phyloP scores from a whole-genome alignment of 1,140 invertebrate species.

The Drosophila busckii region DNA sequence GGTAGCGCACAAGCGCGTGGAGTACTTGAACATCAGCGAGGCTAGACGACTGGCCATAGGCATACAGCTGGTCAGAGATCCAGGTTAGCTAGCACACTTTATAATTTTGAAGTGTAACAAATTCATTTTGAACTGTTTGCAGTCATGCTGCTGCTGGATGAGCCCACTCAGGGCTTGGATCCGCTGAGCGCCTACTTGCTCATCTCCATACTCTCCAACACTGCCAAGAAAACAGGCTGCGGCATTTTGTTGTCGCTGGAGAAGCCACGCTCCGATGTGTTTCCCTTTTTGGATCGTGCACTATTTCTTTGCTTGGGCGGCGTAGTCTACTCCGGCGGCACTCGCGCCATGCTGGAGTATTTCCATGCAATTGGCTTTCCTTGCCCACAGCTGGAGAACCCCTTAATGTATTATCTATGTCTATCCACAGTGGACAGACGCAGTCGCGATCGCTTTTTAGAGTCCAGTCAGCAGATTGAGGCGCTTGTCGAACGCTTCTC shows the following conservation, averaged over 20 bases:
- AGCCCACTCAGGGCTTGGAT: conserved; percentile 94
- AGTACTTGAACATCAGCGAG: conserved; percentile 89
- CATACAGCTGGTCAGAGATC: conserved; percentile 92
- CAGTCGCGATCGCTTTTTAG: conserved; percentile 89
- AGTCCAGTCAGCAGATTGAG: conserved; percentile 95
- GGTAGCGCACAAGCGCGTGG: conserved; percentile 88
- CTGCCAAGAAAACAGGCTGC: conserved; percentile 93
- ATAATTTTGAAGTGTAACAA: background rate
- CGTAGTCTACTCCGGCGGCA: conserved; percentile 93
- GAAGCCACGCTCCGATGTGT: conserved; percentile 94
- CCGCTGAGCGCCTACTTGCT: conserved; percentile 95
- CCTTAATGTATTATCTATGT: conserved; percentile 95
- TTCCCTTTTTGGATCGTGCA: conserved; percentile 90
- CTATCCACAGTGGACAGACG: conserved; percentile 91
- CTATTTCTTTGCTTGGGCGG: conserved; percentile 92
- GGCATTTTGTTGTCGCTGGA: conserved; percentile 94
- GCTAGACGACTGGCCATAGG: conserved; percentile 91
- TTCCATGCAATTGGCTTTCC: conserved; percentile 95
- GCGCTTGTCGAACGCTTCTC: conserved; percentile 95
- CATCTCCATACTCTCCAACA: conserved; percentile 94
- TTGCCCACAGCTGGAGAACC: conserved; percentile 94
- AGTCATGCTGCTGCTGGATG: conserved; percentile 92
- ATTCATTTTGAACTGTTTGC: background rate
- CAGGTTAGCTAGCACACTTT: conserved; percentile 68
- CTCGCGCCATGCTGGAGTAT: conserved; percentile 93